phyloP scores from a whole-genome alignment of 1,140 invertebrate species.

The Drosophila rufa region DNA sequence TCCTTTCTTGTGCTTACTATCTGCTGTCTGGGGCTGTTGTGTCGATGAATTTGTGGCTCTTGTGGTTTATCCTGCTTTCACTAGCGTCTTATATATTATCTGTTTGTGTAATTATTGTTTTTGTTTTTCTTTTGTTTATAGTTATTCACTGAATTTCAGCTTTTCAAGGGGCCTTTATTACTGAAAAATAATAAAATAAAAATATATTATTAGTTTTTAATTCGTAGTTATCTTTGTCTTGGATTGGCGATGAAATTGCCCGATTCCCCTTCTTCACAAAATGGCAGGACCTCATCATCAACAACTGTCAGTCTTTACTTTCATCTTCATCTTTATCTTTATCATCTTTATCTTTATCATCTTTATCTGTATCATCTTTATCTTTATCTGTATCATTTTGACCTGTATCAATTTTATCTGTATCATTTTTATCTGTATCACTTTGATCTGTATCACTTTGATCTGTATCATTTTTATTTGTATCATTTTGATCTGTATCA shows the following conservation, averaged over 20 bases:
- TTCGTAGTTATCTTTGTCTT: background rate
- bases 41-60: conserved; percentile 37
- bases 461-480: conserved; percentile 9
- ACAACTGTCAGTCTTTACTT: conserved; percentile 3
- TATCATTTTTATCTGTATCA: conserved; percentile 8
- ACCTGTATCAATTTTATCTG: conserved; percentile 8
- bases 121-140: conserved; percentile 77
- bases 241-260: too few species aligned
- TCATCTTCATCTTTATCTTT: background rate
- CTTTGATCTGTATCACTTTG: conserved; percentile 4
- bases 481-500: background rate
- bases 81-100: conserved; percentile 67
- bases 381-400: conserved; percentile 7
- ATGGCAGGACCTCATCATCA: background rate
- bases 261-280: background rate
- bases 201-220: conserved; percentile 8
- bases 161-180: conserved; percentile 85
- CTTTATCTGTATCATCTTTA: conserved; percentile 4
- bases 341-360: conserved; percentile 5
- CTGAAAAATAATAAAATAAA: conserved; percentile 59
- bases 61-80: conserved; percentile 22
- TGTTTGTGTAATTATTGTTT: conserved; percentile 77
- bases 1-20: conserved; percentile 42
- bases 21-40: conserved; percentile 35
- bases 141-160: conserved; percentile 84